Evolutionary conservation across 2,888 invertebrate genomes (phyloP).

Genomic region (Metacarcinus magister): DNA sequence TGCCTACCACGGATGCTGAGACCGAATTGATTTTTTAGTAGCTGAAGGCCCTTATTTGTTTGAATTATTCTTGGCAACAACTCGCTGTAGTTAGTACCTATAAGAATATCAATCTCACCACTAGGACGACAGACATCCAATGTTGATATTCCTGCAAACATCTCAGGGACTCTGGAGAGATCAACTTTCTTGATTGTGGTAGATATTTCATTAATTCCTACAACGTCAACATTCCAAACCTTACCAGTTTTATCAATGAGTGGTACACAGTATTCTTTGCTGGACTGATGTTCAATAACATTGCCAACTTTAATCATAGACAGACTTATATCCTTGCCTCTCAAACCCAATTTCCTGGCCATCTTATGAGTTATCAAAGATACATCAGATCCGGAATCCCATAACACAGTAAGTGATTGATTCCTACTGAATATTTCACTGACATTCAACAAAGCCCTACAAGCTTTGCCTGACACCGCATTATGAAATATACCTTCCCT

Average conservation of each 20-base stretch:
- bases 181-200: slow-evolving; percentile 56
- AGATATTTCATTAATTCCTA: slow-evolving; percentile 47
- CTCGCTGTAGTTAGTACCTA: slow-evolving; percentile 37
- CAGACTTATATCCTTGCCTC: slow-evolving; percentile 19
- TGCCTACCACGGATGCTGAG: slow-evolving; percentile 43
- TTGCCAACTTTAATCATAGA: slow-evolving; percentile 59
- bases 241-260: slow-evolving; percentile 49
- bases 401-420: background rate
- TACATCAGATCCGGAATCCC: slow-evolving; percentile 54
- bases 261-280: slow-evolving; percentile 55
- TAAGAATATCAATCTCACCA: slow-evolving; percentile 37
- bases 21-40: slow-evolving; percentile 64
- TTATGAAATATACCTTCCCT: background rate
- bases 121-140: background rate
- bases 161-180: background rate
- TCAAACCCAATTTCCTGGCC: slow-evolving; percentile 37
- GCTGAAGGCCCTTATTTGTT: slow-evolving; percentile 16
- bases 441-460: background rate
- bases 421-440: background rate
- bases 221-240: background rate
- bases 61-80: background rate
- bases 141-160: slow-evolving; percentile 50
- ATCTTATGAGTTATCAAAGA: slow-evolving; percentile 15
- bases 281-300: slow-evolving; percentile 19
- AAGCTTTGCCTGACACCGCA: background rate